phyloP scores from a whole-genome alignment of 2,888 invertebrate species.

The Melanotus villosus region DNA sequence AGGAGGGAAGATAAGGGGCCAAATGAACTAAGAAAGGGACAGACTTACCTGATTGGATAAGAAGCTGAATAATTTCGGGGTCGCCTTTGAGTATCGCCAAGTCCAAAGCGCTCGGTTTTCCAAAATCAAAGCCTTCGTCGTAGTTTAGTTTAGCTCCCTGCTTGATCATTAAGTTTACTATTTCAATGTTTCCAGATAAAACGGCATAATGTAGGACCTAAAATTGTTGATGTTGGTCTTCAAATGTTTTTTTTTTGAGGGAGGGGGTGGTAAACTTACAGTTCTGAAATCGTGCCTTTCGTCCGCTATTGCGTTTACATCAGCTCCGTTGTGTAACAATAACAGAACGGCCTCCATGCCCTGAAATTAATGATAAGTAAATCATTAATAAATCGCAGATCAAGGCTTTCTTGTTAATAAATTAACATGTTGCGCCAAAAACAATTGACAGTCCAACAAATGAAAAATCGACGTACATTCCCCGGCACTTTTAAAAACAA shows the following conservation, averaged over 20 bases:
- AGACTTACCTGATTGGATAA: slow-evolving; percentile 78
- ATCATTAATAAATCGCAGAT: too few relatives aligned
- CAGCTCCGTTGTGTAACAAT: slow-evolving; percentile 85
- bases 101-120: slow-evolving; percentile 82
- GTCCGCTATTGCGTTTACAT: slow-evolving; percentile 89
- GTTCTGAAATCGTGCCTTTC: slow-evolving; percentile 90
- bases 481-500: too few relatives aligned
- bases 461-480: too few relatives aligned
- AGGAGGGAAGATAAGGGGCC: too few relatives aligned
- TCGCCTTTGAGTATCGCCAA: slow-evolving; percentile 89
- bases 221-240: too few relatives aligned
- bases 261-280: too few relatives aligned
- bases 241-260: too few relatives aligned
- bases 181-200: slow-evolving; percentile 80
- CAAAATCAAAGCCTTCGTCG: slow-evolving; percentile 72
- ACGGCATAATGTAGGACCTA: slow-evolving; percentile 88
- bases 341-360: slow-evolving; percentile 83
- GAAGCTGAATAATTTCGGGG: slow-evolving; percentile 78
- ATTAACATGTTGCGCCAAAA: too few relatives aligned
- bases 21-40: too few relatives aligned
- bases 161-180: slow-evolving; percentile 85
- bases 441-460: too few relatives aligned
- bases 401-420: too few relatives aligned
- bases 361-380: slow-evolving; percentile 67
- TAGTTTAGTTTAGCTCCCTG: slow-evolving; percentile 85